A percentile compares a stretch with the other conserved stretches of the same genome.
These are phyloP conservation scores for Leptopilina syphax DNA, from an alignment of 2,888 invertebrate genomes.

Conservation along the genomic window DNA sequence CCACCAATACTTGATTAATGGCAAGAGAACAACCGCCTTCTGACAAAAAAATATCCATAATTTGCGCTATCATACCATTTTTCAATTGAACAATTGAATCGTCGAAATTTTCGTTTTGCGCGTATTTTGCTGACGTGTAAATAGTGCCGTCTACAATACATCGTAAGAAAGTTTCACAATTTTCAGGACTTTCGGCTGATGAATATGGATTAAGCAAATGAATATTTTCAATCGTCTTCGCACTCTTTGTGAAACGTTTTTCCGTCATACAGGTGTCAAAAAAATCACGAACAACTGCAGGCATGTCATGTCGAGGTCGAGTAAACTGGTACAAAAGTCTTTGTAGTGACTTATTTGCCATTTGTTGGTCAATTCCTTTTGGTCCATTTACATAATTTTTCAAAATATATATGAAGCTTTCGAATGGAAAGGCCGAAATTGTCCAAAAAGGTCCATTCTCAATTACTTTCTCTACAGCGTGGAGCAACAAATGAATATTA, in stretches of 20 bases:
- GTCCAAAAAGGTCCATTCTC: constrained; percentile 51
- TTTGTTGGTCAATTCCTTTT: background rate
- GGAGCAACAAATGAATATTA: constrained; percentile 52
- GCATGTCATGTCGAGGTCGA: background rate
- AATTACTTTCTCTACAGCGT: constrained; percentile 49
- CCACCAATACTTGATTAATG: background rate
- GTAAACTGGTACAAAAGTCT: background rate
- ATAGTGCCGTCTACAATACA: background rate
- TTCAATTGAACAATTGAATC: background rate
- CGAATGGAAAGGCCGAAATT: constrained; percentile 53
- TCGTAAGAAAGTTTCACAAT: background rate
- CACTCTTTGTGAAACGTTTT: too few relatives aligned
- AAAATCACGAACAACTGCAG: background rate
- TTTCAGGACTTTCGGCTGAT: background rate
- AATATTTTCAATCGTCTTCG: background rate
- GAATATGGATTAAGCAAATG: background rate
- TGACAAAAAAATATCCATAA: background rate
- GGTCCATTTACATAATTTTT: constrained; percentile 44
- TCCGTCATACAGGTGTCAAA: background rate
- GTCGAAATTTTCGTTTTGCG: background rate
- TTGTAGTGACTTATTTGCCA: background rate
- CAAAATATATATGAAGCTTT: constrained; percentile 46
- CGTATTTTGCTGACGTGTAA: background rate
- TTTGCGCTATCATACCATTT: background rate
- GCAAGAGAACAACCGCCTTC: background rate